Evolutionary conservation across 2,113 vertebrate species (phyloP).

Genomic region (Myotis brandtii): DNA sequence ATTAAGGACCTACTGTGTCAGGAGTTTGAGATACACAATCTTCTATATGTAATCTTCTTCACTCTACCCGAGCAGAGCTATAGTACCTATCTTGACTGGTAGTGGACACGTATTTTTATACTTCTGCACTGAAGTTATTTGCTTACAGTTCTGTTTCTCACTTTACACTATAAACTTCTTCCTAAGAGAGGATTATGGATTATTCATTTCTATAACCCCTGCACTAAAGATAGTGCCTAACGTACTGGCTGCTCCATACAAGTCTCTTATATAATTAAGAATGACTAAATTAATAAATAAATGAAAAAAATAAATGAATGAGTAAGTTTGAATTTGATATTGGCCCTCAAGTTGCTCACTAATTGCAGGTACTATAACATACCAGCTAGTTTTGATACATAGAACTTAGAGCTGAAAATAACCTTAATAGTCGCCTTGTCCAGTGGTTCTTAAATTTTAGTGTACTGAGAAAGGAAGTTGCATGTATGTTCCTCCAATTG

Average conservation of each 20-base stretch:
- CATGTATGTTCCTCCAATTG: background rate
- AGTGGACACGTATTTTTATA: background rate
- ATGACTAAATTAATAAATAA: background rate
- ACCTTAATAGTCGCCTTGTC: background rate
- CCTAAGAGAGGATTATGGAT: background rate
- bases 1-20: background rate
- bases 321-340: background rate
- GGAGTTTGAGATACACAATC: background rate
- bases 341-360: background rate
- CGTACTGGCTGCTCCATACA: background rate
- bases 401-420: slow-evolving; percentile 15
- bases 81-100: background rate
- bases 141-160: background rate
- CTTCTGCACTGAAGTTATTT: background rate
- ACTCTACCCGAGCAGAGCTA: background rate
- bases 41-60: background rate
- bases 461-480: background rate
- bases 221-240: background rate
- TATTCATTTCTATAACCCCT: background rate
- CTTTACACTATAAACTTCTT: background rate
- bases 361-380: background rate
- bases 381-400: background rate
- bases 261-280: slow-evolving; percentile 20
- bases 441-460: background rate
- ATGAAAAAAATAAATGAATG: background rate